Base-by-base conservation (phyloP, 2,113 vertebrate genomes). In the Poecilia latipinna region DNA sequence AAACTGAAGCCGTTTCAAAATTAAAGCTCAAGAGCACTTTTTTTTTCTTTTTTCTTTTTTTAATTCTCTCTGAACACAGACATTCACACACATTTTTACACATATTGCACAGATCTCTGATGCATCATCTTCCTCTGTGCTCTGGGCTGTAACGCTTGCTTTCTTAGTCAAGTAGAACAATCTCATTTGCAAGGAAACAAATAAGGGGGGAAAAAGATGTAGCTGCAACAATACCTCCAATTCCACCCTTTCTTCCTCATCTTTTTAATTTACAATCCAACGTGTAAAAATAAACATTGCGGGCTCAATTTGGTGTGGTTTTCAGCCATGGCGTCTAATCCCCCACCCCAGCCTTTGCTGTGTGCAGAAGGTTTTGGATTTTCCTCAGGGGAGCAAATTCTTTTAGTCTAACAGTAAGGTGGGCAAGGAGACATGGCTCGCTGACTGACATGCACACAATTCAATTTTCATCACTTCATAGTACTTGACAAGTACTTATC, bases 201-300 rank as follows among this genome's bases (percentile, higher is more conserved):
- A 92, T 86, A 92, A 87, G 78, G 85, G 82, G 86, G 86, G 77
- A 87, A 83, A 87, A 87, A 82, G 83, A 90, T 86, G 80, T 89
- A 73, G 84, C 88, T 75, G 80, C 65, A 84, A 91, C 86, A 90
- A 92, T 90, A 91, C 86, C 87, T 89, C 91, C 84, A 81, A 92
- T 92, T 91, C 87, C 82, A 80, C 83, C 26, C 65, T 48, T 77
- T 72, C 71, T 77, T 73, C 70, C 70, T 80, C 83, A 86, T 92
- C 74, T 80, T 85, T 93, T 93, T 90, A 91, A 94, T 94, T 93
- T 92, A 92, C 89, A 93, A 92, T 92, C 89, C 92, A 93, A 92
- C 91, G 92, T 94, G 89, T 92, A 94, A 94, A 94, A 94, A 91
- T 90, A 93, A 93, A 94, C 89, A 93, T 33, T 87, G 87, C 92